Evolutionary conservation across 2,888 invertebrate species (phyloP).

Genomic region (Deroplatys truncata): DNA sequence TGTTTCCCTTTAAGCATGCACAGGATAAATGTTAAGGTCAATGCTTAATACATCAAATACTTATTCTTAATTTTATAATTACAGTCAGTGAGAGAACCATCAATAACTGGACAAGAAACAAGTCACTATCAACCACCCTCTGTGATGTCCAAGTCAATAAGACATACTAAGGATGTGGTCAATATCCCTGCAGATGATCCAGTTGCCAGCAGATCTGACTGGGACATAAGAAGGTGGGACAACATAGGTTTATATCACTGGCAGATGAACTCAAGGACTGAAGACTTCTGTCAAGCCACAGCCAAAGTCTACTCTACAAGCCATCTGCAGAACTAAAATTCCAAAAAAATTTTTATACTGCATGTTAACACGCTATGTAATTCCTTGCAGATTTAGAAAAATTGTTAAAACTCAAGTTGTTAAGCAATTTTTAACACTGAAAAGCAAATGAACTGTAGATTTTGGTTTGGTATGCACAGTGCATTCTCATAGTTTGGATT

Average conservation of each 20-base stretch:
- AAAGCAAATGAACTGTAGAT: background rate
- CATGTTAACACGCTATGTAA: conserved; percentile 1
- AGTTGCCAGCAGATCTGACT: conserved; percentile 31
- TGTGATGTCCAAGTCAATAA: conserved; percentile 27
- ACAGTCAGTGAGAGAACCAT: conserved; percentile 27
- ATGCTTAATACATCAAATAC: too few species aligned
- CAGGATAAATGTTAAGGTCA: too few species aligned
- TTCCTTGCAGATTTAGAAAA: background rate
- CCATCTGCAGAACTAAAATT: conserved; percentile 12
- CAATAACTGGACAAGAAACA: conserved; percentile 10
- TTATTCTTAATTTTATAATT: background rate
- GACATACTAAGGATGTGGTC: conserved; percentile 19
- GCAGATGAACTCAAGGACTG: conserved; percentile 11
- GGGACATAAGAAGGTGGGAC: conserved; percentile 33
- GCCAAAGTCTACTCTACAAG: conserved; percentile 11
- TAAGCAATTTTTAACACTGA: background rate
- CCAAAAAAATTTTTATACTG: background rate
- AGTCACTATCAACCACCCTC: conserved; percentile 26
- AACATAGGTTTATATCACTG: conserved; percentile 8
- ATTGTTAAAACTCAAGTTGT: background rate
- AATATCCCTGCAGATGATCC: conserved; percentile 26
- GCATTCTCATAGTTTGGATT: conserved; percentile 7
- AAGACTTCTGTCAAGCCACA: conserved; percentile 11
- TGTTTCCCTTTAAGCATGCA: too few species aligned
- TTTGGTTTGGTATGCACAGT: background rate